Evolutionary conservation across 2,113 vertebrate species (phyloP).

Genomic region (Triplophysa tibetana): DNA sequence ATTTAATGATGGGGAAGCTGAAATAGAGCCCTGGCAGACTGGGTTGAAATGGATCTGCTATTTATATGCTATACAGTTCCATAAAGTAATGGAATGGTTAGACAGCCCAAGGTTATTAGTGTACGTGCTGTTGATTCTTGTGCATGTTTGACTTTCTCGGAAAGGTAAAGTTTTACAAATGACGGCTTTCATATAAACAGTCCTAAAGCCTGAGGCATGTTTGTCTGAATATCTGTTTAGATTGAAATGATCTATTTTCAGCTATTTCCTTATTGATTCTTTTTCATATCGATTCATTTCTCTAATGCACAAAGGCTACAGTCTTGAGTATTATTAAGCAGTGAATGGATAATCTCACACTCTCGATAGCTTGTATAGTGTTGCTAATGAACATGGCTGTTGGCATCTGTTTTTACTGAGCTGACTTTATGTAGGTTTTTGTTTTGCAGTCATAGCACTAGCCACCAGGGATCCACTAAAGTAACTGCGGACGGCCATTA

Average conservation of each 20-base stretch:
- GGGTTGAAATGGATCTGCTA: constrained; percentile 73
- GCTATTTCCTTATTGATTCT: too few relatives aligned
- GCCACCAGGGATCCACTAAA: constrained; percentile 38
- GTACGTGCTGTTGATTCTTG: constrained; percentile 56
- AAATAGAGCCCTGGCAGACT: constrained; percentile 72
- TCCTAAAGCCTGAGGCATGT: neutral
- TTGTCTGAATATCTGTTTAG: neutral
- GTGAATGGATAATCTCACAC: constrained; percentile 6
- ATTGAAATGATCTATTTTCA: too few relatives aligned
- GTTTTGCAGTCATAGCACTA: constrained; percentile 17
- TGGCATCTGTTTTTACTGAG: constrained; percentile 48
- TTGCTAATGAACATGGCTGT: constrained; percentile 44
- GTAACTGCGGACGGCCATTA: constrained; percentile 22
- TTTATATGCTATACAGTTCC: constrained; percentile 65
- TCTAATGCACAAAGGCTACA: neutral
- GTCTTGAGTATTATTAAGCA: neutral
- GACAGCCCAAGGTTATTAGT: constrained; percentile 79
- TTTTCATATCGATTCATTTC: too few relatives aligned
- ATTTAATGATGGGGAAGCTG: constrained; percentile 74
- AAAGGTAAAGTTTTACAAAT: neutral
- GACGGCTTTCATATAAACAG: neutral
- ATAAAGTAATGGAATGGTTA: constrained; percentile 72
- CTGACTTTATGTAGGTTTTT: constrained; percentile 19
- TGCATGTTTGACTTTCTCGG: constrained; percentile 44
- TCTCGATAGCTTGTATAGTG: constrained; percentile 4